These are phyloP conservation scores for Cetonia aurata DNA, from an alignment of 2,888 invertebrate species.

Conservation along the genomic window DNA sequence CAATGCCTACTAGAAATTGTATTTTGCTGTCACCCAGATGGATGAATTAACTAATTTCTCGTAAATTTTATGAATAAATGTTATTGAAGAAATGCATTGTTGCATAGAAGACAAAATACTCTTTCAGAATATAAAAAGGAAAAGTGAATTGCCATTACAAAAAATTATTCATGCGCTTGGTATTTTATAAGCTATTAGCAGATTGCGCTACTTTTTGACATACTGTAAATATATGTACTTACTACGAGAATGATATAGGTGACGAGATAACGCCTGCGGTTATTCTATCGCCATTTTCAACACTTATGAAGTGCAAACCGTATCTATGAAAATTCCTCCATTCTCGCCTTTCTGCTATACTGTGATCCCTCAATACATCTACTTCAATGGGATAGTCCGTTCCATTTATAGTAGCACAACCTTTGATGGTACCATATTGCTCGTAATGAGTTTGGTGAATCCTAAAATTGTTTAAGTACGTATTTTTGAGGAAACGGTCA, in stretches of 20 bases:
- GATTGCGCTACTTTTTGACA: no score
- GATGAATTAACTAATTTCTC: no score
- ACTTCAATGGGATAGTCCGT: slow-evolving; percentile 68
- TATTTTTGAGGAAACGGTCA: no score
- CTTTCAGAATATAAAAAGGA: no score
- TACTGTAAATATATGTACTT: slow-evolving; percentile 53
- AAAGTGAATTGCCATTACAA: no score
- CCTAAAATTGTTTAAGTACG: slow-evolving; percentile 61
- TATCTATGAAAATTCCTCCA: slow-evolving; percentile 79
- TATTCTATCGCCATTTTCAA: slow-evolving; percentile 78
- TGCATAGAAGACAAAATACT: no score
- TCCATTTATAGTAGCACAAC: slow-evolving; percentile 70
- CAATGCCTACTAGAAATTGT: no score
- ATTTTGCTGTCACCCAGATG: no score
- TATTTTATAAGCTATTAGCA: no score
- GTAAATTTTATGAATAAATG: no score
- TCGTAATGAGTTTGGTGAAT: slow-evolving; percentile 83
- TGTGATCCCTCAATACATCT: slow-evolving; percentile 78
- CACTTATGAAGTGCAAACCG: slow-evolving; percentile 76
- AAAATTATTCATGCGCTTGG: no score
- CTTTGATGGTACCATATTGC: slow-evolving; percentile 76
- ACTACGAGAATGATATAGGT: slow-evolving; percentile 74
- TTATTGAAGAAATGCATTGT: no score
- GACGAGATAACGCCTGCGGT: slow-evolving; percentile 74
- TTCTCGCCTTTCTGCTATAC: slow-evolving; percentile 73